Evolutionary conservation across 2,888 invertebrate genomes (phyloP).

Genomic region (Athalia rosae): DNA sequence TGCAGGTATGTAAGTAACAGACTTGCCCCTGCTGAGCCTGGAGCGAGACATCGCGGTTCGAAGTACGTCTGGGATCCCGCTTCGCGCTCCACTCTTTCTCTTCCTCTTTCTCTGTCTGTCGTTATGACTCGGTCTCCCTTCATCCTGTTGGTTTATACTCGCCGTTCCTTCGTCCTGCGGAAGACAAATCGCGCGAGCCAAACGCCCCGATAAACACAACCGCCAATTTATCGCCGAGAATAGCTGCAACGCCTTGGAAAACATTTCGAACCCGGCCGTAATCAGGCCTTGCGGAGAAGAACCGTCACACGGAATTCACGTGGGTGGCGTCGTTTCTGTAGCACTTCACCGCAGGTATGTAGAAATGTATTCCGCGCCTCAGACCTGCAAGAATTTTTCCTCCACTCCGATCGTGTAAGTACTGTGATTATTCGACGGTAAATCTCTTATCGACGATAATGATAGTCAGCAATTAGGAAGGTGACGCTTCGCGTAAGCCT

Average conservation of each 20-base stretch:
- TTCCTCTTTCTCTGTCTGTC: constrained; percentile 45
- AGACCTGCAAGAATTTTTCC: constrained; percentile 7
- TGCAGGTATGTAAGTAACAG: constrained; percentile 33
- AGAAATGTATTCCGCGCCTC: no score
- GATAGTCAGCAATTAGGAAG: neutral
- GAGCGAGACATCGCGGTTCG: constrained; percentile 45
- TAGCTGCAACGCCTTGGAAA: constrained; percentile 37
- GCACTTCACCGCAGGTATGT: neutral
- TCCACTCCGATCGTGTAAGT: constrained; percentile 16
- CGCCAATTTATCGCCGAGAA: constrained; percentile 64
- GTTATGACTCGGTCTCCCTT: constrained; percentile 50
- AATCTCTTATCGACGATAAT: constrained; percentile 6
- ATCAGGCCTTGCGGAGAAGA: constrained; percentile 22
- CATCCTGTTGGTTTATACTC: constrained; percentile 35
- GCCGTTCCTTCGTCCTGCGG: constrained; percentile 30
- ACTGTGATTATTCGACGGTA: neutral
- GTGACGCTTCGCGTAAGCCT: no score
- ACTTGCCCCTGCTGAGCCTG: constrained; percentile 40
- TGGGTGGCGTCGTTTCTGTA: constrained; percentile 27
- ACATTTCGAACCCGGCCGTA: constrained; percentile 37
- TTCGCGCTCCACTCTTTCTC: constrained; percentile 40
- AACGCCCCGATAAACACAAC: constrained; percentile 61
- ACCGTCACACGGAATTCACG: constrained; percentile 34
- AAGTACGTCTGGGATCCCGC: constrained; percentile 34
- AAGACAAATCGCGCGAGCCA: constrained; percentile 63